Percentiles rank a stretch among this genome's conserved stretches.
These are phyloP conservation scores for Acanthochromis polyacanthus DNA, from an alignment of 2,113 vertebrate genomes.

Conservation along the genomic window DNA sequence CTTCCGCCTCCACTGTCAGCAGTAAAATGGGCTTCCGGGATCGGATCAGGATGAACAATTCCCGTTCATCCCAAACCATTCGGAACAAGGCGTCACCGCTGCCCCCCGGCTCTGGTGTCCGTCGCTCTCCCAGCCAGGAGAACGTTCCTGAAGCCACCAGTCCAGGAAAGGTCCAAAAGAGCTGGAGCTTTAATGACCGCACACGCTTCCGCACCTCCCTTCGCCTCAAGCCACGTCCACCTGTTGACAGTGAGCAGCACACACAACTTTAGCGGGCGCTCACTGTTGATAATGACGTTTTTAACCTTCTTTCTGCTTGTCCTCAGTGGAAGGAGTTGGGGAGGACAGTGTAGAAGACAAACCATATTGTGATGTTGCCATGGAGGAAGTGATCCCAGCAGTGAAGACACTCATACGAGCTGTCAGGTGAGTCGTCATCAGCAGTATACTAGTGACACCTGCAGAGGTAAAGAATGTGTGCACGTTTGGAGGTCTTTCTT, in stretches of 20 bases:
- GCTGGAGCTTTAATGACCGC: conserved; percentile 98
- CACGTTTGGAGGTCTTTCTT: neutral
- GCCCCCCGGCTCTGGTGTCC: conserved; percentile 82
- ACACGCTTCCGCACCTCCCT: conserved; percentile 95
- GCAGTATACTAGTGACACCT: neutral
- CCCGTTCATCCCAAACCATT: conserved; percentile 85
- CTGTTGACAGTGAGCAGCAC: conserved; percentile 85
- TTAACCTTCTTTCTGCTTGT: conserved; percentile 10
- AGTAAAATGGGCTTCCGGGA: conserved; percentile 95
- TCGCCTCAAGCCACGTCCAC: conserved; percentile 89
- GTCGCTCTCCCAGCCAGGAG: conserved; percentile 89
- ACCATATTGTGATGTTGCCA: conserved; percentile 91
- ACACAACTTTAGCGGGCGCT: neutral
- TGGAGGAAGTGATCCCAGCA: conserved; percentile 93
- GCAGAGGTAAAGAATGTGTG: neutral
- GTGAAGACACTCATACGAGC: conserved; percentile 95
- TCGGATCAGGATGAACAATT: conserved; percentile 92
- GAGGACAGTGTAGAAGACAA: conserved; percentile 94
- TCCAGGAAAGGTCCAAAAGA: conserved; percentile 96
- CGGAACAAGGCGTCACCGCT: conserved; percentile 87
- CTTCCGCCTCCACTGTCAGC: conserved; percentile 78
- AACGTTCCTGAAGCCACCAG: conserved; percentile 88
- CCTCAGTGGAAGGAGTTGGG: conserved; percentile 84
- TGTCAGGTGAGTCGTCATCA: conserved; percentile 87
- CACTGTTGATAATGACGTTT: neutral